Conservation (phyloP, 2,113 vertebrate genomes). For the Prinia subflava region DNA sequence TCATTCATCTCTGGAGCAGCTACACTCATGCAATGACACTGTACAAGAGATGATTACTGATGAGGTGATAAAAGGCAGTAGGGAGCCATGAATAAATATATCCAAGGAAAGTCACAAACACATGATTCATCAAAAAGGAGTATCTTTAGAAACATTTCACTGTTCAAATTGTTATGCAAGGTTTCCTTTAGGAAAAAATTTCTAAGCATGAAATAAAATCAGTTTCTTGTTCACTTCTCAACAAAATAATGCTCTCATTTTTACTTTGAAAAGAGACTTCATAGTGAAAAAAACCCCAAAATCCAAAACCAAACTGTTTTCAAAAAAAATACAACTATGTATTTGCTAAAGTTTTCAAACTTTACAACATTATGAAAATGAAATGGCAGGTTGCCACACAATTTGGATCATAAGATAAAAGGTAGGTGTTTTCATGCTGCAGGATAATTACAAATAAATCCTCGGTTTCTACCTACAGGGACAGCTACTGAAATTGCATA, state of each 20-base stretch:
- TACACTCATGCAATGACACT: neutral
- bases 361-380: neutral
- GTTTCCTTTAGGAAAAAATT: neutral
- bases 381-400: neutral
- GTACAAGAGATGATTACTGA: neutral
- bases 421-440: neutral
- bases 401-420: neutral
- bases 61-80: slow-evolving; percentile 14
- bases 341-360: neutral
- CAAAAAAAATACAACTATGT: neutral
- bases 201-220: neutral
- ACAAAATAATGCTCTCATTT: neutral
- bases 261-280: neutral
- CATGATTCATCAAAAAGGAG: neutral
- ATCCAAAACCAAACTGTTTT: neutral
- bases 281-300: neutral
- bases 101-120: slow-evolving; percentile 4
- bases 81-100: neutral
- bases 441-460: neutral
- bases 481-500: neutral
- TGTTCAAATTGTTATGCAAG: neutral
- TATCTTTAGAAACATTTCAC: neutral
- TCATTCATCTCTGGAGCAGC: neutral
- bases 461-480: neutral
- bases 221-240: neutral